A percentile compares a stretch with the other conserved stretches of the same genome.
phyloP scores from a whole-genome alignment of 2,113 vertebrate genomes.

The Etia nguti region DNA sequence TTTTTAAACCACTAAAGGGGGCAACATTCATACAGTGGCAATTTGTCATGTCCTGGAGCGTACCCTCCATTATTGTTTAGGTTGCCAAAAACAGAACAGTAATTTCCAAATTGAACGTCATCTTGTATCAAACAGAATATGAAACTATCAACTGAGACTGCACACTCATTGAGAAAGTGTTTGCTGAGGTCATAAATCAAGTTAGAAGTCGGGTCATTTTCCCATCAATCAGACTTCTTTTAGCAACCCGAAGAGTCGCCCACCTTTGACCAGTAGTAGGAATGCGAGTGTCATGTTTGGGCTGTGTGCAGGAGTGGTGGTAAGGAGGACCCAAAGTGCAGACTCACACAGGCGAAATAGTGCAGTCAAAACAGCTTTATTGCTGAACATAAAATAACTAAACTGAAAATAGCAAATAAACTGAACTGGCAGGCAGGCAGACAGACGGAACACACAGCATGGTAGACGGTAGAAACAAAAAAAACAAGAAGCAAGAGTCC shows the following conservation, averaged over 20 bases:
- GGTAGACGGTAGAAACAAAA: too few relatives aligned
- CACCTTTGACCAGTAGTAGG: background rate
- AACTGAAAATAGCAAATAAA: too few relatives aligned
- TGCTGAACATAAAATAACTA: too few relatives aligned
- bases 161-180: background rate
- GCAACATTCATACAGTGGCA: background rate
- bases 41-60: too few relatives aligned
- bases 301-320: too few relatives aligned
- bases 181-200: background rate
- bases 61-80: background rate
- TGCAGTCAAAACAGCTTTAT: too few relatives aligned
- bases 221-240: background rate
- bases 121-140: background rate
- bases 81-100: background rate
- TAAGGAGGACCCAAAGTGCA: too few relatives aligned
- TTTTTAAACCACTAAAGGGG: background rate
- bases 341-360: too few relatives aligned
- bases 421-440: too few relatives aligned
- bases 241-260: background rate
- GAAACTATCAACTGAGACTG: background rate
- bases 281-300: too few relatives aligned
- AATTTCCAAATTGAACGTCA: background rate
- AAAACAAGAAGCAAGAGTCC: too few relatives aligned
- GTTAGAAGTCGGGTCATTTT: background rate
- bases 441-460: too few relatives aligned